Evolutionary conservation across 2,113 vertebrate genomes (phyloP).

Genomic region (Pelecanus crispus): DNA sequence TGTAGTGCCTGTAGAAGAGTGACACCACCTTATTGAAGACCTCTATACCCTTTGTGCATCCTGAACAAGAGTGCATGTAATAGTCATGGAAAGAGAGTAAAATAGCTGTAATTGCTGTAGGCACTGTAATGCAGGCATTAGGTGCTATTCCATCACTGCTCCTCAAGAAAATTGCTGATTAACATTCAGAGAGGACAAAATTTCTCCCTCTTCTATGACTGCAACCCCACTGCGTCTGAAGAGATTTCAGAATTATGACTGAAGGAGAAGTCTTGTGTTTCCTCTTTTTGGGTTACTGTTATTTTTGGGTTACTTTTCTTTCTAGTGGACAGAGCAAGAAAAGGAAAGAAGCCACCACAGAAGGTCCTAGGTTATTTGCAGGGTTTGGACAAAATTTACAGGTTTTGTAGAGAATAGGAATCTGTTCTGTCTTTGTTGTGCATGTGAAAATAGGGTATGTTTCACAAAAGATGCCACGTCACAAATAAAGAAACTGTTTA

Average conservation of each 20-base stretch:
- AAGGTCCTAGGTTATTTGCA: neutral
- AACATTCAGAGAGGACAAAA: neutral
- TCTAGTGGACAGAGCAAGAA: neutral
- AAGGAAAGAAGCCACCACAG: neutral
- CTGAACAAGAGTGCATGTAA: neutral
- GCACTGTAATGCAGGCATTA: neutral
- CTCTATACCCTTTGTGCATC: neutral
- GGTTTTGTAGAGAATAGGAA: neutral
- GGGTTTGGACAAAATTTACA: neutral
- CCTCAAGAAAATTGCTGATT: neutral
- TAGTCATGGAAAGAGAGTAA: neutral
- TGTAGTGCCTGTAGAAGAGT: neutral
- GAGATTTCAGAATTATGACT: neutral
- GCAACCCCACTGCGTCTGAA: neutral
- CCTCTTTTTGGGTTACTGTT: neutral
- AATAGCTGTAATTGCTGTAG: neutral
- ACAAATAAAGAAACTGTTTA: constrained; percentile 11
- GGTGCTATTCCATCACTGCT: neutral
- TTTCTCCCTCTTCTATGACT: neutral
- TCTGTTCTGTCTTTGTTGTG: neutral
- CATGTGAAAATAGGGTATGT: neutral
- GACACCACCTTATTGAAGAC: neutral
- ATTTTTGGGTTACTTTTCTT: neutral
- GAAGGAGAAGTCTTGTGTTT: neutral
- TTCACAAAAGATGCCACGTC: constrained; percentile 11